phyloP scores from a whole-genome alignment of 2,797 vertebrate species.

The Intellagama lesueurii region DNA sequence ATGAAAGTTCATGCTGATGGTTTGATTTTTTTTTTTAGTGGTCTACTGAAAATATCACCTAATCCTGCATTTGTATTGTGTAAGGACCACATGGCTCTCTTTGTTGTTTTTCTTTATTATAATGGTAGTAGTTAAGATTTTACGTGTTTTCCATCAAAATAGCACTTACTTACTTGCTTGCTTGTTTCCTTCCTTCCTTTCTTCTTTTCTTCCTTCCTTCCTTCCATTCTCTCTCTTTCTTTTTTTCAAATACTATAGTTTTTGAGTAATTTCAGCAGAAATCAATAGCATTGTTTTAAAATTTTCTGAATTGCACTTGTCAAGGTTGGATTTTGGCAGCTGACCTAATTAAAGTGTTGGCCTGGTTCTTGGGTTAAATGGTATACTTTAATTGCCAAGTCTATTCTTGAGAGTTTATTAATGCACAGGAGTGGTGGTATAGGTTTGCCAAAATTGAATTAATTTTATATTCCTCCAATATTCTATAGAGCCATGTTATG shows the following conservation, averaged over 20 bases:
- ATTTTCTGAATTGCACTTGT: neutral
- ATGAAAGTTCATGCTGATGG: too few species aligned
- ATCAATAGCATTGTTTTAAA: neutral
- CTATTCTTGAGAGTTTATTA: neutral
- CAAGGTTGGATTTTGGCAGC: neutral
- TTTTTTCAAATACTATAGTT: neutral
- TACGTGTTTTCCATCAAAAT: neutral
- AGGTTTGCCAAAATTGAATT: conserved; percentile 47
- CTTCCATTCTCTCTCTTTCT: neutral
- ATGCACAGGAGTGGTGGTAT: conserved; percentile 4
- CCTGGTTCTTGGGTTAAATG: too few species aligned
- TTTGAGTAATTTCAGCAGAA: neutral
- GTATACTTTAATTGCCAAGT: neutral
- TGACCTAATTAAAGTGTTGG: neutral
- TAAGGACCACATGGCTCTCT: too few species aligned
- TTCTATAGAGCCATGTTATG: conserved; percentile 1
- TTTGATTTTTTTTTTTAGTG: too few species aligned
- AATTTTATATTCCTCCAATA: conserved; percentile 27
- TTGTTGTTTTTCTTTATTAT: too few species aligned
- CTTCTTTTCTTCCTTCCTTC: too few species aligned
- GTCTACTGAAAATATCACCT: too few species aligned
- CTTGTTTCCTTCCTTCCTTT: too few species aligned
- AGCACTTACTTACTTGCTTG: too few species aligned
- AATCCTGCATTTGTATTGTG: too few species aligned
- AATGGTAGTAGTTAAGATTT: neutral